Evolutionary conservation across 2,888 invertebrate genomes (phyloP), one percentile per base, ranked within the genome.

Genomic region (Phytoseiulus persimilis): DNA sequence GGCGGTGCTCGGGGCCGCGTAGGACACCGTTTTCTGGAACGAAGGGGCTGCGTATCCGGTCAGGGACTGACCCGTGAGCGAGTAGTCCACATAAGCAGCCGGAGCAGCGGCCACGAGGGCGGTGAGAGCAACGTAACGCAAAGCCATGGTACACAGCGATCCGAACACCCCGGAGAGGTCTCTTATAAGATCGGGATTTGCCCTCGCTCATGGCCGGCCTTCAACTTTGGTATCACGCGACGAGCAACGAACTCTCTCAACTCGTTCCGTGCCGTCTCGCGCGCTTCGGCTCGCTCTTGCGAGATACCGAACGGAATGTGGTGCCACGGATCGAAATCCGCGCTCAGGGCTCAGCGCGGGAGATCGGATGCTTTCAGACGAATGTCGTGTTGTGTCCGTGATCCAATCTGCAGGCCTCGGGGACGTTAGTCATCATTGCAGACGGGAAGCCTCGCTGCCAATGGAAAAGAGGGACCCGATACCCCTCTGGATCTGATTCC

Each of bases 1-100:
- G 11, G 87, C n/a, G 14, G 32, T 32, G 32, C 31, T 14, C 39
- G 87, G 87, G 39, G 87, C 87, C 5, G 39, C 87, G 33, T 87
- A 87, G 5, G 87, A 87, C n/a, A 87, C 45, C 3, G 84, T 84
- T 45, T 87, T 87, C 87, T 33, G 45, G 11, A 87, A 33, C 65
- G 65, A 1, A 14, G 65, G 65, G 65, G 65, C 65, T 2, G 18
- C 65, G 65, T 65, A 65, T 1, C 65, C 65, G 18, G 65, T 65
- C 5, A 65, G 65, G 65, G 65, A 65, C 65, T 65, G 65, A 65
- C 65, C 65, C 65, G 65, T 65, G 23, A 65, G 65, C 65, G 65
- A 65, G 65, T 65, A 65, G 65, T 65, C 65, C 65, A 65, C 65
- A 65, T 65, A 65, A 28, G 65, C 65, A 23, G 23, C 65, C 28